Conservation (phyloP, 2,888 invertebrate species). For the Diloba caeruleocephala region DNA sequence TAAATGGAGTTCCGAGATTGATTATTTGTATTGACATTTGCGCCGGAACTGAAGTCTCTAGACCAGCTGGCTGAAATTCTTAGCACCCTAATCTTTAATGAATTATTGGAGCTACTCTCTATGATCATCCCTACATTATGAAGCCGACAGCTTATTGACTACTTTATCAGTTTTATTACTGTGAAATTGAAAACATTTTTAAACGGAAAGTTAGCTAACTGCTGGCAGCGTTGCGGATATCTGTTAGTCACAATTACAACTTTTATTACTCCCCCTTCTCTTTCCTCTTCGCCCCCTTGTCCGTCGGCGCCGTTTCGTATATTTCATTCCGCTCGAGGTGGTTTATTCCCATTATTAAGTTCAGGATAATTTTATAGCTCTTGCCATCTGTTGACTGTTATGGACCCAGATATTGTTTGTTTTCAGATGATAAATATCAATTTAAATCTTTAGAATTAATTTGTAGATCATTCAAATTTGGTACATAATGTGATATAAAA, state of each 20-base stretch:
- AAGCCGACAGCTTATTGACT: constrained; percentile 21
- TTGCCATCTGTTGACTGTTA: constrained; percentile 38
- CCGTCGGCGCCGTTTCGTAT: constrained; percentile 31
- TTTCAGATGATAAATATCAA: constrained; percentile 26
- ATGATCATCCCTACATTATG: constrained; percentile 5
- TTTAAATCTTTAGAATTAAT: constrained; percentile 8
- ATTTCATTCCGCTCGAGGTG: constrained; percentile 43
- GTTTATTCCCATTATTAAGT: constrained; percentile 42
- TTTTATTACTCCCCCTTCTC: constrained; percentile 24
- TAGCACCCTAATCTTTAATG: too few relatives aligned
- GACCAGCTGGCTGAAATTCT: too few relatives aligned
- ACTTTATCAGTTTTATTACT: constrained; percentile 24
- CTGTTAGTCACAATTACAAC: constrained; percentile 35
- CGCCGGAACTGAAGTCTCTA: too few relatives aligned
- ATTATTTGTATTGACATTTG: too few relatives aligned
- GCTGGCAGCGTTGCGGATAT: constrained; percentile 9
- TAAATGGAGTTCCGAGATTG: too few relatives aligned
- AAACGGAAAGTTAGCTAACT: constrained; percentile 4
- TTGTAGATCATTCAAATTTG: background rate
- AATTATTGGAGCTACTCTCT: too few relatives aligned
- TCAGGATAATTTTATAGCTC: constrained; percentile 33
- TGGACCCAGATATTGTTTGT: constrained; percentile 27
- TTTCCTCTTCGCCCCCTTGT: background rate
- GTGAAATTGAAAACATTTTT: constrained; percentile 1
- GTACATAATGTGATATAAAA: too few relatives aligned